Evolutionary conservation across 2,113 vertebrate species (phyloP), one percentile per base, ranked within the genome.

Genomic region (Albula goreensis): DNA sequence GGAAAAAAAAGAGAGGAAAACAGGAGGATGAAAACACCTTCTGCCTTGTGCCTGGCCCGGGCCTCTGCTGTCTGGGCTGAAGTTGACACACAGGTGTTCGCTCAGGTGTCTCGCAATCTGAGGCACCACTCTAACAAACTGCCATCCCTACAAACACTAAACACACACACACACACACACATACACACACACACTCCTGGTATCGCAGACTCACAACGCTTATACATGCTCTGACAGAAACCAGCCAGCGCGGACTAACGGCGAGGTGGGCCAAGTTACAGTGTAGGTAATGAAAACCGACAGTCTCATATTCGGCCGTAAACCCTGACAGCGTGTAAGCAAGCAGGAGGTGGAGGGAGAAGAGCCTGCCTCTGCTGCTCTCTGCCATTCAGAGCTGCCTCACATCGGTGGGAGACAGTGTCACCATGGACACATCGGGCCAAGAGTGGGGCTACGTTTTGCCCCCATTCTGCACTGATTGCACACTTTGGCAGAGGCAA

Each of bases 31-130:
- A 90, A 89, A 91, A 89, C 87, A 86, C 80, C 53, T 84, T 87
- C 87, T 86, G 86, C 53, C 50, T 85, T 82, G 78, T 78, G 80
- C 80, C 83, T 85, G 87, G 82, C 85, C 88, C 74, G 57, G 81
- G 83, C 63, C 80, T 41, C 66, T 52, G 66, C 80, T 88, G 89
- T 85, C 80, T 41, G 57, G 63, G 50, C 66, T 53, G 85, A 80
- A 80, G 81, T 87, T 91, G 89, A 90, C 87, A 87, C 86, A 87
- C 88, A 88, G 88, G 85, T 88, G 90, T 91, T 90, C 74, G 52
- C 86, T 85, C 81, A 87, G 88, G 87, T 90, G 91, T 89, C 83
- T 66, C 81, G 70, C 80, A 15, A 81, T 89, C 84, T 85, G 82
- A 87, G 57, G 85, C 25, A 57, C 83, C 51, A 63, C 80, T 63